Evolutionary conservation across 2,797 vertebrate species (phyloP), one percentile per base, ranked within the genome.

Genomic region (Gobionotothen gibberifrons): DNA sequence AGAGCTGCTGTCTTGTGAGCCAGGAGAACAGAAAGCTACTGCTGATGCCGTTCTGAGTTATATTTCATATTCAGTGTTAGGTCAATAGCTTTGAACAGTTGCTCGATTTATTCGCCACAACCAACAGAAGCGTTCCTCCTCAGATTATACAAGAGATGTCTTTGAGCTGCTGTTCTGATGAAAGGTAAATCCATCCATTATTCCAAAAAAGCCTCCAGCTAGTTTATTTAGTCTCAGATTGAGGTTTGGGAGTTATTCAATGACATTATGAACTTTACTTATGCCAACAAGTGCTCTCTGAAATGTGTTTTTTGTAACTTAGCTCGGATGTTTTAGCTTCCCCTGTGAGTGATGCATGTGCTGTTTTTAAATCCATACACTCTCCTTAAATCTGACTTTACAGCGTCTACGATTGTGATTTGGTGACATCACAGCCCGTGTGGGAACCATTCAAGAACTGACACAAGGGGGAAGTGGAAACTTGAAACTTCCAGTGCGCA

Each of bases 131-230:
- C 40, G 0, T 15, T 48, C 29, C n/a, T 46, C 19, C 43, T 14
- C n/a, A 0, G 12, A n/a, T 56, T 19, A 6, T 29, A 47, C 43
- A 26, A n/a, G 43, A 48, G 29, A 29, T 8, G 51, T 11, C 19
- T 52, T 46, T 26, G 36, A 55, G 48, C 64, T 61, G 64, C 42
- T 48, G 12, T 3, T 77, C 53, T 40, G 7, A 36, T 57, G 42
- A 26, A 54, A 72, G 59, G 52, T 81, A 66, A 69, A 57, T 61
- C 6, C 4, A 73, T 53, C n/a, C 21, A 36, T 44, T 62, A 6
- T 16, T n/a, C 4, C 17, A 11, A 63, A 32, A 17, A 17, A 9
- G 3, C 47, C 9, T 48, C 2, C 5, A 16, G 2, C 15, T 32
- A 39, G 48, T 74, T 52, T 1, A 10, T 32, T 36, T 36, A 36